Evolutionary conservation across 2,797 vertebrate species (phyloP).

Genomic region (Allobates femoralis): DNA sequence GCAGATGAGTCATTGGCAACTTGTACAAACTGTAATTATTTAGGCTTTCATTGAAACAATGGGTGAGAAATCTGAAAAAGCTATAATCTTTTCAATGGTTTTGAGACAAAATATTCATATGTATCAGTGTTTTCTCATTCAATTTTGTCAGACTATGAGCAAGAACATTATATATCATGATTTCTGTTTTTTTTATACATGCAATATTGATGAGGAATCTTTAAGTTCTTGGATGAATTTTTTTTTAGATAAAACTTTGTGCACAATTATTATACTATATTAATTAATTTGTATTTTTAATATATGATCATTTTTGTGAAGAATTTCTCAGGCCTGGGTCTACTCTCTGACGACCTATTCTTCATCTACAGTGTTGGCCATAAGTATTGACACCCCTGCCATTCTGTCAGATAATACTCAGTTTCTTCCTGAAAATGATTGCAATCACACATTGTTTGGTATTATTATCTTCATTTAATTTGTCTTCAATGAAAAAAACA

Average conservation of each 20-base stretch:
- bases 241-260: neutral
- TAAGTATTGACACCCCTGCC: too few species aligned
- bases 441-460: too few species aligned
- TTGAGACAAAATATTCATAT: conserved; percentile 33
- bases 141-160: neutral
- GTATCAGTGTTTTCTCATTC: neutral
- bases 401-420: too few species aligned
- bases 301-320: too few species aligned
- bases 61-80: conserved; percentile 5
- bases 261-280: neutral
- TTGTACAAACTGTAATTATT: conserved; percentile 40
- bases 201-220: neutral
- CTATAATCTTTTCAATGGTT: conserved; percentile 45
- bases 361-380: too few species aligned
- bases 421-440: too few species aligned
- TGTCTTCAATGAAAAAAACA: too few species aligned
- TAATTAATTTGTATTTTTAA: neutral
- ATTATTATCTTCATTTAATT: too few species aligned
- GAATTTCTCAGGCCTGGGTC: too few species aligned
- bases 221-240: neutral
- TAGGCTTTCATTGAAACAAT: neutral
- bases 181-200: neutral
- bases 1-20: neutral
- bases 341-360: too few species aligned
- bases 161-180: neutral